Base-by-base conservation (phyloP, 2,888 invertebrate species). In the Drosophila maculinotata region DNA sequence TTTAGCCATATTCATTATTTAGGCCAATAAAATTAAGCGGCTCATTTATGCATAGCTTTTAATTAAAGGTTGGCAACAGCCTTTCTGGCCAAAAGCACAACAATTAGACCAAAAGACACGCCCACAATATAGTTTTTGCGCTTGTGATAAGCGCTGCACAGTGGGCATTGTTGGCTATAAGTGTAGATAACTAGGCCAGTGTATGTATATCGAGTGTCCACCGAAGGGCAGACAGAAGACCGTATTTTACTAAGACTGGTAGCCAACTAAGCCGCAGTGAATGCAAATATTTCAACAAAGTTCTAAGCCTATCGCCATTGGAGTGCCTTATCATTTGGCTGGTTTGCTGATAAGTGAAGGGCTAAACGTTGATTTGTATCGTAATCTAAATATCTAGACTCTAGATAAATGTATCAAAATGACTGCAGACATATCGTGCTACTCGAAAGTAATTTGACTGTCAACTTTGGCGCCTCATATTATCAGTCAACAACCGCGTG, bases 11-110 rank as follows among this genome's bases (percentile, higher is more conserved):
- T 76, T 54, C 15, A 69, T 48, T 80, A 74, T 83, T 76, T 71
- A 57, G 73, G 73, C 65, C 71, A 73, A 77, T 78, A 69, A 86
- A 83, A 83, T 66, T 59, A 72, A 72, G 53, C 62, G 60, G 53
- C 54, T 64, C 63, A 53, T 58, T 79, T 67, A 59, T 42, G 53
- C 47, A 52, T 53, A 58, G 57, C 42, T 44, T 66, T 70, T 39
- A 70, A 64, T 60, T 66, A 80, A 73, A 71, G 67, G 67, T 53
- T 59, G 59, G 42, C 39, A 44, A 31, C 53, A 12, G 30, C 10
- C 42, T 39, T 38, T 15, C 7, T 56, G 9, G 15, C 6, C 4
- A 38, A 30, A n/a, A 39, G 8, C 31, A 8, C 0, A 15, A 17
- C 8, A 30, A 10, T 17, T 14, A 12, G 14, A 17, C 14, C 14